Conservation (phyloP, 2,888 invertebrate genomes). For the Netelia fuscicornis region DNA sequence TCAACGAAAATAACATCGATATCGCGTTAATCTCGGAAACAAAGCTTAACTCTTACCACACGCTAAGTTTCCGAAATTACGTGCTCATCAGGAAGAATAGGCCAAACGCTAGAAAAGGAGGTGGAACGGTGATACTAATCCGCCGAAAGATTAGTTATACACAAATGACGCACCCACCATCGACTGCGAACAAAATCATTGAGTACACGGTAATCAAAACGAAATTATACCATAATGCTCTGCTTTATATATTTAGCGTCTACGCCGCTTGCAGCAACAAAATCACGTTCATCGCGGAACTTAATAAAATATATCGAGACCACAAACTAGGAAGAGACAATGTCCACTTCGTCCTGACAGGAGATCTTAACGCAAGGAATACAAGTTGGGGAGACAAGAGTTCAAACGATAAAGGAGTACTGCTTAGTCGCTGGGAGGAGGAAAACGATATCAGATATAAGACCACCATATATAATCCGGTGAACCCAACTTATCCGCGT, state of each 20-base stretch:
- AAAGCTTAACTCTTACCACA: conserved; percentile 16
- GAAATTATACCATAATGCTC: not conserved
- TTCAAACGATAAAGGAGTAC: conserved; percentile 19
- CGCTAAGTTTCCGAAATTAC: conserved; percentile 12
- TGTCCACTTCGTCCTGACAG: conserved; percentile 58
- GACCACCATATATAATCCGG: too few species aligned
- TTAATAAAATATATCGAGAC: conserved; percentile 19
- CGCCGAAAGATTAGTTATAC: conserved; percentile 19
- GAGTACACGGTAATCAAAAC: conserved; percentile 55
- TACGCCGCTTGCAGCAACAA: conserved; percentile 55
- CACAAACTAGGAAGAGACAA: conserved; percentile 30
- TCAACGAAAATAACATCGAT: not conserved
- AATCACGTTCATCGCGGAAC: conserved; percentile 61
- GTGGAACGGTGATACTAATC: conserved; percentile 61
- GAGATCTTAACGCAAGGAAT: conserved; percentile 62
- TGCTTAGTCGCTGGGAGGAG: conserved; percentile 32
- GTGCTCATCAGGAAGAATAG: conserved; percentile 4
- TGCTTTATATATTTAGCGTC: conserved; percentile 41
- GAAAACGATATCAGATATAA: too few species aligned
- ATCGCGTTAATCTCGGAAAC: conserved; percentile 30
- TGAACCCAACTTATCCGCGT: too few species aligned
- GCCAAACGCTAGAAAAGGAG: conserved; percentile 32
- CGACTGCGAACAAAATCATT: not conserved
- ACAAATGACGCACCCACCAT: not conserved
- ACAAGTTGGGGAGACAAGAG: conserved; percentile 21